phyloP scores from a whole-genome alignment of 2,797 vertebrate species.

The Eidolon dupreanum region DNA sequence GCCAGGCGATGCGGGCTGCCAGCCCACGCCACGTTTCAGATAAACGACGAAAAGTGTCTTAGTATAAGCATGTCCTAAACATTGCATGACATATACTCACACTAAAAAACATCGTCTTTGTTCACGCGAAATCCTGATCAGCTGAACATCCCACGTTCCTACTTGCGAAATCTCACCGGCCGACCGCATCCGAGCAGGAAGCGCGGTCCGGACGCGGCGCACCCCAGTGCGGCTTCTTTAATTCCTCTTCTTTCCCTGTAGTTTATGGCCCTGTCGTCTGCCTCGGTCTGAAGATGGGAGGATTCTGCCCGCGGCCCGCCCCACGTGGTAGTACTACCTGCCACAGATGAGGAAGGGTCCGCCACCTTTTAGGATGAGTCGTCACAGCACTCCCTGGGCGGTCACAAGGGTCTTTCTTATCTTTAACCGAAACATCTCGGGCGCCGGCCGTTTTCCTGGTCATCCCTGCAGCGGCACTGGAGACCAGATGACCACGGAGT shows the following conservation, averaged over 20 bases:
- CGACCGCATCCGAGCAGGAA: not conserved
- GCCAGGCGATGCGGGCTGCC: not conserved
- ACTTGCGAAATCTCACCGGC: not conserved
- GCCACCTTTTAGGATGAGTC: not conserved
- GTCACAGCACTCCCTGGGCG: not conserved
- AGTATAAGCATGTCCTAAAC: not conserved
- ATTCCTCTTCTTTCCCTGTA: not conserved
- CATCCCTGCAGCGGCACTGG: accelerated
- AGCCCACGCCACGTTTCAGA: not conserved
- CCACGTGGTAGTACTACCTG: accelerated
- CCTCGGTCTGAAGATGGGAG: not conserved
- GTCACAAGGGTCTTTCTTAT: not conserved
- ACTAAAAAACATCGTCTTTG: not conserved
- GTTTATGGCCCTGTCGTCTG: not conserved
- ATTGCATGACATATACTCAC: not conserved
- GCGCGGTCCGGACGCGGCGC: not conserved
- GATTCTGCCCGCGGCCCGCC: not conserved
- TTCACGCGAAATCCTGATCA: not conserved
- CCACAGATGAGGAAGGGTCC: not conserved
- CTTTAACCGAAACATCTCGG: not conserved
- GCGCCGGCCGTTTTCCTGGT: not conserved
- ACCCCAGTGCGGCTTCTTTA: too few relatives aligned
- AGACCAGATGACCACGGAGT: not conserved
- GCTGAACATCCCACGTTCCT: not conserved
- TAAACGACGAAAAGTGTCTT: not conserved